Base-by-base conservation (phyloP, 2,797 vertebrate species). In the Prionace glauca region DNA sequence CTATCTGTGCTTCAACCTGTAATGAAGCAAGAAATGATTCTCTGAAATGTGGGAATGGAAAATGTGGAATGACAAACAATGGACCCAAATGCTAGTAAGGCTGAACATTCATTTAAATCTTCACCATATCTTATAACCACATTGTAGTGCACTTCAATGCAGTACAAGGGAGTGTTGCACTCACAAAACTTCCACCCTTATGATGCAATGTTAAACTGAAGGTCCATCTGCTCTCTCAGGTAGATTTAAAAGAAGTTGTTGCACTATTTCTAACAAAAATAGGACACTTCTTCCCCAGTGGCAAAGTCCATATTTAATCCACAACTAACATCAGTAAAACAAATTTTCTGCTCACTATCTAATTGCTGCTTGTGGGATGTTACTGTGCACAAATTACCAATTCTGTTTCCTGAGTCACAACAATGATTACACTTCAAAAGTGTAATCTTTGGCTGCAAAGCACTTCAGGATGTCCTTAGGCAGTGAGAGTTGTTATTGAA, bases 11-110 rank as follows among this genome's bases (percentile, higher is more conserved):
- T 62, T 91, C 88, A 36, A 2, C n/a, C 32, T 91, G 88, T n/a
- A 1, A 36, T 2, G 16, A 32, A 20, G 32, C 60, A 65, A 91
- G 88, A 32, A 65, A 91, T 0, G 88, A 91, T 5, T 65, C 88
- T 32, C 4, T n/a, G 29, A 91, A 91, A n/a, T 91, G 88, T 91
- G 88, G 60, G 32, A 65, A 20, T 62, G 88, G 88, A 91, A 91
- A 62, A 32, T 91, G 88, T 91, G 88, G 32, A 91, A 65, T 91
- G 60, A 65, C 16, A 91, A 91, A 32, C 18, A 36, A 32, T 62
- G 60, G 88, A 91, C 29, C 60, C 60, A n/a, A 18, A 9, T 91
- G 88, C 88, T 91, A 65, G 88, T 91, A 91, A 91, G 88, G n/a
- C 60, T 65, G 32, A n/a, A n/a, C 29, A 65, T 65, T 65, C 5